Conservation (phyloP, 2,113 vertebrate species). For the Leiothrix lutea region DNA sequence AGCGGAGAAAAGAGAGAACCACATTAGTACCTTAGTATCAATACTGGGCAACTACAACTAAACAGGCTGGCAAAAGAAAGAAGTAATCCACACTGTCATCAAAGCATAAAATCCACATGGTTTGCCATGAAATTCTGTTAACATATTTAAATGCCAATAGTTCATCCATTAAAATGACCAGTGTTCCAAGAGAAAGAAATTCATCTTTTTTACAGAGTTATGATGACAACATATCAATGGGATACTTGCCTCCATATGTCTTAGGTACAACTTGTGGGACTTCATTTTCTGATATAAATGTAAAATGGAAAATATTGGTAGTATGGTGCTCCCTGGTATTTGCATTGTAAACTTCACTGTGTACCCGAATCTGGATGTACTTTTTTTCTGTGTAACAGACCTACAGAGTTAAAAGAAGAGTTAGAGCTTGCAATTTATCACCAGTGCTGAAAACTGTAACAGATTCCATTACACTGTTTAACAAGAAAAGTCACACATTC, state of each 20-base stretch:
- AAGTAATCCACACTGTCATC: background rate
- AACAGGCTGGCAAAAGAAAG: background rate
- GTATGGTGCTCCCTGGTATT: constrained; percentile 85
- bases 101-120: background rate
- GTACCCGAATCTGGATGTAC: constrained; percentile 92
- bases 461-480: background rate
- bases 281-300: constrained; percentile 84
- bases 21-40: background rate
- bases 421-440: background rate
- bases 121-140: background rate
- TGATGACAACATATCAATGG: background rate
- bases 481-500: background rate
- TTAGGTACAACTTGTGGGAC: constrained; percentile 86
- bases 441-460: background rate
- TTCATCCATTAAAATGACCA: background rate
- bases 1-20: background rate
- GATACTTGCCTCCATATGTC: constrained; percentile 88
- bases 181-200: background rate
- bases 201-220: background rate
- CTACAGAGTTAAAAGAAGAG: constrained; percentile 62
- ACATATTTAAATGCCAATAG: background rate
- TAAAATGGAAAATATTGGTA: constrained; percentile 97
- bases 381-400: constrained; percentile 90
- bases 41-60: background rate
- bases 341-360: constrained; percentile 92